A percentile compares a stretch with the other conserved stretches of the same genome.
These are phyloP conservation scores for Apogon talboti DNA, from an alignment of 2,797 vertebrate genomes.

Conservation along the genomic window DNA sequence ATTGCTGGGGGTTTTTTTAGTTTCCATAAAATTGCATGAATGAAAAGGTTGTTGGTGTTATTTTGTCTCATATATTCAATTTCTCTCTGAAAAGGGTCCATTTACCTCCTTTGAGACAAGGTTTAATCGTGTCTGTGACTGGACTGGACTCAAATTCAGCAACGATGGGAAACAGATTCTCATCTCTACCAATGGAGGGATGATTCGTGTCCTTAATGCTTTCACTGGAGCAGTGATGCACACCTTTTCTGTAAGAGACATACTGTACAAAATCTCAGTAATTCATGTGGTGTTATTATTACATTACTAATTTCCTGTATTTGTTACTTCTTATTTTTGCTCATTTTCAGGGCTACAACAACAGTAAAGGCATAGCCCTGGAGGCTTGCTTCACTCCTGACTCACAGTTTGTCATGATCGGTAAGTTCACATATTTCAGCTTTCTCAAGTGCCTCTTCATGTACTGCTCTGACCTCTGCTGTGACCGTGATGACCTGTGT, in stretches of 20 bases:
- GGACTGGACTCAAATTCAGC: constrained; percentile 95
- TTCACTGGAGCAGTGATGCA: constrained; percentile 91
- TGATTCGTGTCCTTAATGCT: constrained; percentile 90
- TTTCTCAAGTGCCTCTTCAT: neutral
- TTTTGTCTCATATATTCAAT: neutral
- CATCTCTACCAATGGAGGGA: constrained; percentile 91
- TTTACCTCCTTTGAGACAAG: constrained; percentile 91
- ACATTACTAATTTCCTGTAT: too few relatives aligned
- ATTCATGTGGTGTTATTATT: too few relatives aligned
- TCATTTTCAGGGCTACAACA: constrained; percentile 90
- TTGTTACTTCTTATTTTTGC: constrained; percentile 3
- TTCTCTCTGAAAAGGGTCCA: constrained; percentile 83
- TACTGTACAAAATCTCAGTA: neutral
- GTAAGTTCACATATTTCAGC: constrained; percentile 75
- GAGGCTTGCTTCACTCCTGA: constrained; percentile 95
- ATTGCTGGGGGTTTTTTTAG: too few relatives aligned
- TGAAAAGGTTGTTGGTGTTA: neutral
- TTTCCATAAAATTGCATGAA: too few relatives aligned
- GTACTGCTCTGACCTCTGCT: neutral
- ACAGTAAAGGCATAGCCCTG: constrained; percentile 90
- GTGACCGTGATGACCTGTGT: neutral
- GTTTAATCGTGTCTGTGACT: constrained; percentile 90
- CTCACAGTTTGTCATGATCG: constrained; percentile 96
- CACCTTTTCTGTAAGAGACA: constrained; percentile 89
- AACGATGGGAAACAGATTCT: constrained; percentile 93